Evolutionary conservation across 2,888 invertebrate genomes (phyloP).

Genomic region (Seira ritae): DNA sequence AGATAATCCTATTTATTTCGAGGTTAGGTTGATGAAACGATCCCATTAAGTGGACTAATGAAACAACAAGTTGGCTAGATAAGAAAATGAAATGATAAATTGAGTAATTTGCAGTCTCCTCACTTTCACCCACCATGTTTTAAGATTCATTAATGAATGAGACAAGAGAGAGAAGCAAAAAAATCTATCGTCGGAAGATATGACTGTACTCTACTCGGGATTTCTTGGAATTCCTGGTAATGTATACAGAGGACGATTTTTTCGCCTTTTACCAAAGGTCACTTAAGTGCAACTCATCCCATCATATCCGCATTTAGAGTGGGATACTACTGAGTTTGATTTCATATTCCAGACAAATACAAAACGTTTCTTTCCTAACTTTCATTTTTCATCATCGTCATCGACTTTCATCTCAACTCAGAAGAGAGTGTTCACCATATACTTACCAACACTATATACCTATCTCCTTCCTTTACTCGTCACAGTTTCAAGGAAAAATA

Average conservation of each 20-base stretch:
- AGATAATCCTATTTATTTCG: conserved; percentile 6
- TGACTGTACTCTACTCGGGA: background rate
- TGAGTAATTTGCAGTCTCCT: conserved; percentile 13
- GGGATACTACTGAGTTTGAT: background rate
- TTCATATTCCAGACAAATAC: background rate
- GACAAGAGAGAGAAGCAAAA: background rate
- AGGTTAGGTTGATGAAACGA: background rate
- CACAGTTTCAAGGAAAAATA: background rate
- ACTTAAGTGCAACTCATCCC: background rate
- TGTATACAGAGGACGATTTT: no score
- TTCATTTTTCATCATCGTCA: background rate
- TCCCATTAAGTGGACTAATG: conserved; percentile 5
- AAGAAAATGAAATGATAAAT: conserved; percentile 13
- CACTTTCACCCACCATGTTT: background rate
- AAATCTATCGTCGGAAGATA: no score
- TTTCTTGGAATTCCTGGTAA: background rate
- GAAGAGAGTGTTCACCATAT: background rate
- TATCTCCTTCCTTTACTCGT: background rate
- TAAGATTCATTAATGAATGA: background rate
- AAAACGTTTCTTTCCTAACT: background rate
- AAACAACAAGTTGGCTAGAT: conserved; percentile 13
- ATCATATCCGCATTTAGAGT: conserved; percentile 1
- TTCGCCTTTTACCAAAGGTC: background rate
- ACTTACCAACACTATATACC: background rate
- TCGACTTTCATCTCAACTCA: background rate